Evolutionary conservation across 2,888 invertebrate genomes (phyloP).

Genomic region (Sepiola atlantica): DNA sequence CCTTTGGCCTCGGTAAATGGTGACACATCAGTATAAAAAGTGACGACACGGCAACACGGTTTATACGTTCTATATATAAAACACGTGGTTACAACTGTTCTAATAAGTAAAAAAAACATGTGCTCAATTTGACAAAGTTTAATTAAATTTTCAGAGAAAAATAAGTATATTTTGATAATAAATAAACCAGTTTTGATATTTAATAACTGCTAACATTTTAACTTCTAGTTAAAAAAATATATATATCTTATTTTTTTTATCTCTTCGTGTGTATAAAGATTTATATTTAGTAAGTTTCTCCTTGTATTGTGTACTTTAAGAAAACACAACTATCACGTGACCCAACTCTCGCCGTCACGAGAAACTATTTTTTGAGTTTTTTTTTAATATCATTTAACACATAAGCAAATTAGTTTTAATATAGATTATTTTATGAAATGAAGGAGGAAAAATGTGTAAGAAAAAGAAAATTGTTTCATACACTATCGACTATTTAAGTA

Average conservation of each 20-base stretch:
- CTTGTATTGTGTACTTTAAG: no score
- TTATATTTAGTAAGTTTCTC: constrained; percentile 12
- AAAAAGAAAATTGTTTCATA: no score
- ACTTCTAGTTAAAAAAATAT: background rate
- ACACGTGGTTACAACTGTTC: background rate
- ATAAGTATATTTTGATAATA: background rate
- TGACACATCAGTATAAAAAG: no score
- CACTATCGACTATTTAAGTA: no score
- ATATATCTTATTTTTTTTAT: background rate
- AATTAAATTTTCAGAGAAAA: background rate
- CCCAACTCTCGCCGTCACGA: background rate
- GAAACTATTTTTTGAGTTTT: background rate
- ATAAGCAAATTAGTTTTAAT: no score
- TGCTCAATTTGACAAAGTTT: background rate
- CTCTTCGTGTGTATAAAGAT: background rate
- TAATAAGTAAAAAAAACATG: background rate
- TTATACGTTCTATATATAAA: no score
- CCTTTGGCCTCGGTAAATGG: background rate
- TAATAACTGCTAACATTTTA: background rate
- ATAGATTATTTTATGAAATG: no score
- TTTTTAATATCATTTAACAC: no score
- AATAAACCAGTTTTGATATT: background rate
- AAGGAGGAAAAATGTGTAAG: no score
- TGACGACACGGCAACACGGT: background rate
- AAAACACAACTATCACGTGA: background rate